Conservation (phyloP, 1,140 invertebrate genomes). For the Macrotrachela quadricornifera region DNA sequence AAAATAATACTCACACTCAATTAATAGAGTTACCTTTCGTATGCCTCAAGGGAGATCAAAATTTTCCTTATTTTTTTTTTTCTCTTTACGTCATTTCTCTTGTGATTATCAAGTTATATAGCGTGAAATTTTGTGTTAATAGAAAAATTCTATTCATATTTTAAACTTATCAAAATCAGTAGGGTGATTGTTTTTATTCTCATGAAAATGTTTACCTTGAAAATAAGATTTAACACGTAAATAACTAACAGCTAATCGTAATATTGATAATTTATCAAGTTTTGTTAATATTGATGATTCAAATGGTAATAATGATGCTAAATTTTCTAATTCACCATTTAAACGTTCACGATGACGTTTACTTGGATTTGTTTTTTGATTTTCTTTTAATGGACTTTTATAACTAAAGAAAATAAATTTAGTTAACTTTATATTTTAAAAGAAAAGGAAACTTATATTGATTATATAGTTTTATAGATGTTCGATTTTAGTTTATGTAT, state of each 20-base stretch:
- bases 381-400: slow-evolving; percentile 79
- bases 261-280: slow-evolving; percentile 84
- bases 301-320: slow-evolving; percentile 89
- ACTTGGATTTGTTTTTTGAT: slow-evolving; percentile 93
- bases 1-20: no score
- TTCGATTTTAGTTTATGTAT: no score
- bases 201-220: not conserved
- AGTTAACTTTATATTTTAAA: not conserved
- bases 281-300: slow-evolving; percentile 94
- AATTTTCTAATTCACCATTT: slow-evolving; percentile 86
- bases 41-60: not conserved
- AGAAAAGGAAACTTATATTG: not conserved
- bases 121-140: not conserved
- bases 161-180: not conserved
- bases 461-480: not conserved
- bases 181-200: not conserved
- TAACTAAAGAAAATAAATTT: slow-evolving; percentile 44
- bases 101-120: not conserved
- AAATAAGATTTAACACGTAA: slow-evolving; percentile 10
- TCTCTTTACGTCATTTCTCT: not conserved
- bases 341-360: slow-evolving; percentile 87
- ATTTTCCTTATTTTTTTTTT: not conserved
- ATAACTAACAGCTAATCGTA: slow-evolving; percentile 87
- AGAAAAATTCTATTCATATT: not conserved
- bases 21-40: no score